phyloP scores from a whole-genome alignment of 2,888 invertebrate genomes.

The Volucella inflata region DNA sequence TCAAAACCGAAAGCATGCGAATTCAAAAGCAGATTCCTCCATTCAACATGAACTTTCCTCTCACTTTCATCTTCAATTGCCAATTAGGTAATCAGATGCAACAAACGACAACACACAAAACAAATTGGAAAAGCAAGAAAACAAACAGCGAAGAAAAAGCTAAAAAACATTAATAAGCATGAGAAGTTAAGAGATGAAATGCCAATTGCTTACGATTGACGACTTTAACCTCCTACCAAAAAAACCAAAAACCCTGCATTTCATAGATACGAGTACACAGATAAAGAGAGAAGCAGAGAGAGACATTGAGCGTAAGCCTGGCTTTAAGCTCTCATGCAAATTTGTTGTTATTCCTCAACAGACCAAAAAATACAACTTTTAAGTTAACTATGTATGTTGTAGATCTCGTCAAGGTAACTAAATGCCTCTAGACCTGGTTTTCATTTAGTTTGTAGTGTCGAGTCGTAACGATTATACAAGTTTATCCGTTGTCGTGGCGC shows the following conservation, averaged over 20 bases:
- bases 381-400: slow-evolving; percentile 52
- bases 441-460: slow-evolving; percentile 67
- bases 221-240: slow-evolving; percentile 31
- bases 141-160: slow-evolving; percentile 1
- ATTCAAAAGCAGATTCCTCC: slow-evolving; percentile 22
- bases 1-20: not conserved
- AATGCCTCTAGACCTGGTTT: slow-evolving; percentile 70
- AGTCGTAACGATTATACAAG: slow-evolving; percentile 64
- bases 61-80: slow-evolving; percentile 59
- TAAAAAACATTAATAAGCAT: slow-evolving; percentile 14
- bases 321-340: slow-evolving; percentile 60
- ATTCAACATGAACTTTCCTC: slow-evolving; percentile 46
- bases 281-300: slow-evolving; percentile 1
- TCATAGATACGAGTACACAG: not conserved
- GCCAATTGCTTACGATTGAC: slow-evolving; percentile 38
- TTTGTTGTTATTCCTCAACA: slow-evolving; percentile 48
- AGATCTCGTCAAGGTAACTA: slow-evolving; percentile 70
- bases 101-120: slow-evolving; percentile 20
- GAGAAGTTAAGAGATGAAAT: slow-evolving; percentile 33
- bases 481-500: slow-evolving; percentile 36
- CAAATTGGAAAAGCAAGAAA: slow-evolving; percentile 25
- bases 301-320: slow-evolving; percentile 3
- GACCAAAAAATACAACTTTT: slow-evolving; percentile 47
- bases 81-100: slow-evolving; percentile 47
- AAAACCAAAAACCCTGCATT: not conserved